A percentile compares a stretch with the other conserved stretches of the same genome.
These are phyloP conservation scores for Drosophila ironensis DNA, from an alignment of 1,140 invertebrate species.

Conservation along the genomic window DNA sequence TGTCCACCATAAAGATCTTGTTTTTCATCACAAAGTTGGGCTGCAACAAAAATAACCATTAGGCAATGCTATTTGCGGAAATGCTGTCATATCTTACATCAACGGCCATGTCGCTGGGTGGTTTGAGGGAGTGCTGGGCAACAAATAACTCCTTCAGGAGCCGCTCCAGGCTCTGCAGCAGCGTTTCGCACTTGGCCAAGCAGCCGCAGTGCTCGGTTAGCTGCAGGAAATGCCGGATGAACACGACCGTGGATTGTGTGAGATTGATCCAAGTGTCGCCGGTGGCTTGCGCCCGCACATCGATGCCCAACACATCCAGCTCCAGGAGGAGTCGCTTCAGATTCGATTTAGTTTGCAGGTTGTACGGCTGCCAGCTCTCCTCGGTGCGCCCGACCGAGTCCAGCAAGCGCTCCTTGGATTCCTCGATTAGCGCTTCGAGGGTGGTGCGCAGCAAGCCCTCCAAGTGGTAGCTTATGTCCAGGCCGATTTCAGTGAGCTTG, in stretches of 20 bases:
- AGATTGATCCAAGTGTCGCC: conserved; percentile 81
- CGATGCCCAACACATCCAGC: conserved; percentile 83
- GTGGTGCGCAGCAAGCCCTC: conserved; percentile 89
- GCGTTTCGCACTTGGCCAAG: conserved; percentile 70
- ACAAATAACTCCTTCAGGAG: conserved; percentile 70
- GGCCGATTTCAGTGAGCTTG: conserved; percentile 84
- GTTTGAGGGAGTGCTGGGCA: conserved; percentile 71
- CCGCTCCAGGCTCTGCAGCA: conserved; percentile 63
- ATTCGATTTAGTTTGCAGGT: conserved; percentile 85
- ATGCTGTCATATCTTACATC: conserved; percentile 58
- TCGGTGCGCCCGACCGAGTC: conserved; percentile 88
- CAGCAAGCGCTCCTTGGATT: conserved; percentile 83
- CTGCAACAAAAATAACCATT: too few species aligned
- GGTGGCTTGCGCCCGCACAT: conserved; percentile 70
- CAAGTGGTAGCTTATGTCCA: conserved; percentile 90
- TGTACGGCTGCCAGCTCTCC: conserved; percentile 88
- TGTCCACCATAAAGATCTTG: conserved; percentile 75
- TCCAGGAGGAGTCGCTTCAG: conserved; percentile 82
- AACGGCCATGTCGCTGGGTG: conserved; percentile 64
- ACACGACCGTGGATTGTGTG: conserved; percentile 77
- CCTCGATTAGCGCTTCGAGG: conserved; percentile 82
- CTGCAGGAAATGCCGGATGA: conserved; percentile 72
- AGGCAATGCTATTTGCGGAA: too few species aligned
- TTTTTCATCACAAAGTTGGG: conserved; percentile 80
- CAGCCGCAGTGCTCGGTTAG: conserved; percentile 73